These are phyloP conservation scores for Noctua comes DNA, from an alignment of 2,888 invertebrate species.

Conservation along the genomic window DNA sequence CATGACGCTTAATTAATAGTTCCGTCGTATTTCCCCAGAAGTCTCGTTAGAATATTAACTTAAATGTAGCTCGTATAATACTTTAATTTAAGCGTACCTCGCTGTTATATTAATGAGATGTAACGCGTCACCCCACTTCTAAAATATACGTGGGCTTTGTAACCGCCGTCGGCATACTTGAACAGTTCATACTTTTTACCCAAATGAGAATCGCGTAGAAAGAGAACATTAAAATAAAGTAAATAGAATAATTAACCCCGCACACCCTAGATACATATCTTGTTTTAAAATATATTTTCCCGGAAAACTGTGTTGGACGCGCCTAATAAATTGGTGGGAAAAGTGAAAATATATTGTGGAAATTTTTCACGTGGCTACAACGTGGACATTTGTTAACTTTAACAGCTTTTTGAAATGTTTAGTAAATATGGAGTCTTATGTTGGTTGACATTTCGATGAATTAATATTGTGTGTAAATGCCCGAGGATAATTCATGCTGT, in stretches of 20 bases:
- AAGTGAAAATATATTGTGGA: slow-evolving; percentile 56
- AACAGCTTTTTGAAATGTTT: slow-evolving; percentile 55
- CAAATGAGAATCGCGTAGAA: slow-evolving; percentile 62
- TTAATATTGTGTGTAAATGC: slow-evolving; percentile 35
- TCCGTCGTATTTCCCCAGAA: slow-evolving; percentile 20
- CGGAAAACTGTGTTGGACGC: slow-evolving; percentile 56
- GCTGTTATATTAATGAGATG: slow-evolving; percentile 62
- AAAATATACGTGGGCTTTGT: slow-evolving; percentile 62
- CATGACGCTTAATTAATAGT: slow-evolving; percentile 42
- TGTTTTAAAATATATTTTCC: slow-evolving; percentile 54
- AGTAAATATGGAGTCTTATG: slow-evolving; percentile 47
- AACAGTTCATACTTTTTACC: slow-evolving; percentile 63
- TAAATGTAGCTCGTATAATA: slow-evolving; percentile 43
- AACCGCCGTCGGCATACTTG: slow-evolving; percentile 61
- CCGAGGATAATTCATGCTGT: slow-evolving; percentile 13
- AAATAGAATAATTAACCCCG: slow-evolving; percentile 67
- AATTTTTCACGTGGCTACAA: slow-evolving; percentile 55
- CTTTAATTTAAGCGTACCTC: slow-evolving; percentile 57
- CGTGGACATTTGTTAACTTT: slow-evolving; percentile 54
- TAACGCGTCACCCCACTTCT: slow-evolving; percentile 60
- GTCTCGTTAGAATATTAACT: slow-evolving; percentile 48
- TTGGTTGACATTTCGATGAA: slow-evolving; percentile 45
- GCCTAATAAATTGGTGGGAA: slow-evolving; percentile 63
- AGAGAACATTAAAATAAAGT: slow-evolving; percentile 60
- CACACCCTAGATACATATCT: slow-evolving; percentile 60